These are phyloP conservation scores for Apteryx owenii DNA, from an alignment of 2,113 vertebrate species.

Conservation along the genomic window DNA sequence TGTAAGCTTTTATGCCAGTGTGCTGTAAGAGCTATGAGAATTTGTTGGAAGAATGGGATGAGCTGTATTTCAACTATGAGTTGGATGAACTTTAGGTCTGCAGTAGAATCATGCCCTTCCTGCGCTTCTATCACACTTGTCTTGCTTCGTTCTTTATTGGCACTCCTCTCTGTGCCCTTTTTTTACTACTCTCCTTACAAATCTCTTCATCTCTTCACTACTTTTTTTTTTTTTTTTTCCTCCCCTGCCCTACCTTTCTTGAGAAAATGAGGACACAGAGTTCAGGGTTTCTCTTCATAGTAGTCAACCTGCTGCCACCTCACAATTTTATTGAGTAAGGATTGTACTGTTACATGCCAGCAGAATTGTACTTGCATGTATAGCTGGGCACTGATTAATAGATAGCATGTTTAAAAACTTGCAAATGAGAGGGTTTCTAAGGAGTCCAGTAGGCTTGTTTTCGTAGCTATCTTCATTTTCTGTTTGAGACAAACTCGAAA, in stretches of 20 bases:
- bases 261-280: background rate
- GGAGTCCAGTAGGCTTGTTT: background rate
- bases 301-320: background rate
- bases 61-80: background rate
- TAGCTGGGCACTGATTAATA: background rate
- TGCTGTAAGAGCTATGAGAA: background rate
- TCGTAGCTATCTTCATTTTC: background rate
- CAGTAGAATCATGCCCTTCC: background rate
- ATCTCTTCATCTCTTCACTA: background rate
- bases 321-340: background rate
- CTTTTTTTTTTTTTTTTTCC: background rate
- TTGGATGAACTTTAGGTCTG: fast-evolving
- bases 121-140: background rate
- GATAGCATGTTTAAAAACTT: background rate
- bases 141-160: background rate
- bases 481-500: background rate
- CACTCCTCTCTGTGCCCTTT: background rate
- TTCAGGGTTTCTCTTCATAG: background rate
- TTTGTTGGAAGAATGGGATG: background rate
- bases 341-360: background rate
- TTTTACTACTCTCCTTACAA: background rate
- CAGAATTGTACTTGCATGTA: background rate
- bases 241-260: background rate
- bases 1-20: background rate
- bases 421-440: background rate